Percentiles rank a stretch among this genome's conserved stretches.
phyloP scores from a whole-genome alignment of 2,797 vertebrate genomes.

The Pantherophis vulpinus region DNA sequence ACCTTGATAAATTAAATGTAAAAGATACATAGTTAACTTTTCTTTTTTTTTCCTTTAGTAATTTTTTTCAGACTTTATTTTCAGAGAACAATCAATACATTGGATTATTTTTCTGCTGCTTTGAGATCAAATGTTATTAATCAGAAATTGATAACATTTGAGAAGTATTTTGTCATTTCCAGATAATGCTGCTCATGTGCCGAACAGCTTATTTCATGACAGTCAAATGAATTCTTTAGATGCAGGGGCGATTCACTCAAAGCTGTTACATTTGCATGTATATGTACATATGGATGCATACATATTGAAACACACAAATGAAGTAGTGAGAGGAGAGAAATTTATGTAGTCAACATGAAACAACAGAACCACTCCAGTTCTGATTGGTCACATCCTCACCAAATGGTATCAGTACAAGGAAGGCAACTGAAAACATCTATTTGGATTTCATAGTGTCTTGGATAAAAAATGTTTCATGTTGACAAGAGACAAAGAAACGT shows the following conservation, averaged over 20 bases:
- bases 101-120: neutral
- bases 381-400: neutral
- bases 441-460: neutral
- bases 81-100: neutral
- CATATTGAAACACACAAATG: neutral
- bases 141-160: neutral
- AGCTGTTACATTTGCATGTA: neutral
- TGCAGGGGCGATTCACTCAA: neutral
- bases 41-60: neutral
- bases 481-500: neutral
- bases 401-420: neutral
- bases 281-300: neutral
- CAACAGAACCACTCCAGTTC: neutral
- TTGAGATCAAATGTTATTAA: neutral
- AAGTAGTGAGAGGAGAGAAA: neutral
- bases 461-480: neutral
- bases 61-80: neutral
- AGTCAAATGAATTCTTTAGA: neutral
- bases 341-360: neutral
- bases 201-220: neutral
- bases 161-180: neutral
- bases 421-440: neutral
- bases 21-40: neutral
- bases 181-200: neutral
- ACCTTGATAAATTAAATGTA: neutral